Percentiles rank a stretch among this genome's conserved stretches.
Conservation (phyloP, 2,113 vertebrate species). For the Drymodes brunneopygia region DNA sequence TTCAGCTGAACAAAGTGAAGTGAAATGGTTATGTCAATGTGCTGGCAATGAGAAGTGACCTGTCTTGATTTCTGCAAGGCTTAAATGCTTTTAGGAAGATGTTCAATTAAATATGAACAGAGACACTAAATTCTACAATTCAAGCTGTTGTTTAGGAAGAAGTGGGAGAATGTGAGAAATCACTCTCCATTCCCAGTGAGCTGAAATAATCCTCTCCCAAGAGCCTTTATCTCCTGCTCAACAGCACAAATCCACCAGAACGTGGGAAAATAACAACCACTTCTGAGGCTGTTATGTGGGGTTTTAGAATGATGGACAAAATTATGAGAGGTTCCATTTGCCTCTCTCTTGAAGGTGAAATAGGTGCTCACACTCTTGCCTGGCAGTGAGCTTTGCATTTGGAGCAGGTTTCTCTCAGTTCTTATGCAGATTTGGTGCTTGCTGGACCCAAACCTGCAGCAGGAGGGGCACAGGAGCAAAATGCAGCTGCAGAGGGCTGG, state of each 20-base stretch:
- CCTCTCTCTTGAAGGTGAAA: neutral
- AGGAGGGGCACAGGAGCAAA: neutral
- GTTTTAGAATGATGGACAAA: neutral
- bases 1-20: neutral
- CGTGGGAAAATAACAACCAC: neutral
- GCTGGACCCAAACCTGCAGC: neutral
- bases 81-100: neutral
- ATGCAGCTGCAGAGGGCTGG: neutral
- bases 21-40: neutral
- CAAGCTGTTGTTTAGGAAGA: neutral
- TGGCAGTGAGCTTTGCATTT: neutral
- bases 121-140: neutral
- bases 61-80: neutral
- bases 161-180: neutral
- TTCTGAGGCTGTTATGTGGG: neutral
- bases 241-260: neutral
- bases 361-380: neutral
- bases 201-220: neutral
- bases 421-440: neutral
- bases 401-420: neutral
- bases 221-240: neutral
- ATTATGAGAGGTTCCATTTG: no score
- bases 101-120: neutral
- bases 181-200: neutral
- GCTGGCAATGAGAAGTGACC: neutral